These are phyloP conservation scores for Pseudachorutes palmiensis DNA, from an alignment of 1,140 invertebrate genomes.

Conservation along the genomic window DNA sequence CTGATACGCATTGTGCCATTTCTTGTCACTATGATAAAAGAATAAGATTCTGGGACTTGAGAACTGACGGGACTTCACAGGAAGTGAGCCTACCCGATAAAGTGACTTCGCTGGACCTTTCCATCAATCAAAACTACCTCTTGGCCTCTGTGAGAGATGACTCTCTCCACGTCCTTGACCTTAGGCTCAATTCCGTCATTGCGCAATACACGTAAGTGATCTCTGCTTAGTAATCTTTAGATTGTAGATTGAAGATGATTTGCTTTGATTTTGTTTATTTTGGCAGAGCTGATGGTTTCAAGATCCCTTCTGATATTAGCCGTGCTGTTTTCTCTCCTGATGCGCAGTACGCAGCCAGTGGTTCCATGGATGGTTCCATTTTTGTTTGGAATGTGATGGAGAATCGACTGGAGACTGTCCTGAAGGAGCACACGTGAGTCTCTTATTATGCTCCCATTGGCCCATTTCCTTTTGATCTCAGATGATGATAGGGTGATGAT, in stretches of 20 bases:
- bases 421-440: conserved; percentile 65
- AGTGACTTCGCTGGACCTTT: conserved; percentile 80
- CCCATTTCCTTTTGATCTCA: conserved; percentile 13
- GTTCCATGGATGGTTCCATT: conserved; percentile 79
- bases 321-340: conserved; percentile 86
- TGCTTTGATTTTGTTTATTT: background rate
- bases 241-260: background rate
- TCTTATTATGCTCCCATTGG: background rate
- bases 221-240: background rate
- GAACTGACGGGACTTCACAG: conserved; percentile 50
- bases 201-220: conserved; percentile 71
- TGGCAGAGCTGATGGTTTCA: conserved; percentile 80
- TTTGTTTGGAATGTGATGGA: conserved; percentile 79
- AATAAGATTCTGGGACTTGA: conserved; percentile 92
- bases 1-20: conserved; percentile 82
- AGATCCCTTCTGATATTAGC: conserved; percentile 88
- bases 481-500: conserved; percentile 6
- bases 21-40: conserved; percentile 96
- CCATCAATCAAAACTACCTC: conserved; percentile 79
- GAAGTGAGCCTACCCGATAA: conserved; percentile 46
- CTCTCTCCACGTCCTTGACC: conserved; percentile 84
- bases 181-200: conserved; percentile 85
- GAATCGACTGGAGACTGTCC: conserved; percentile 63
- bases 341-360: conserved; percentile 76
- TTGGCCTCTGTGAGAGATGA: conserved; percentile 89